Conservation (phyloP, 2,113 vertebrate genomes). For the Alectura lathami region DNA sequence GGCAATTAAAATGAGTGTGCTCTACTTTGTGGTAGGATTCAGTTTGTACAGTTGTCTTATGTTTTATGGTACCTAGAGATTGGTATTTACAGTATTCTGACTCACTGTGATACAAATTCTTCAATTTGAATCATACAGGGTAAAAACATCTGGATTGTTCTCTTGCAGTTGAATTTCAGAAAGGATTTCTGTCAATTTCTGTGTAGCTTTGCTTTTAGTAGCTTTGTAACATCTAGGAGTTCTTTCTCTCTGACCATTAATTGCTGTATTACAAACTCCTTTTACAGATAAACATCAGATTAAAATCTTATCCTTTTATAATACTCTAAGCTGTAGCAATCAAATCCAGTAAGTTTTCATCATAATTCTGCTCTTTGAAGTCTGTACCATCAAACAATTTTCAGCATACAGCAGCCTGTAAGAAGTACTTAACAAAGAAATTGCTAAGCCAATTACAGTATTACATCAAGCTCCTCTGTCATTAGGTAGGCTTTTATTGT, state of each 20-base stretch:
- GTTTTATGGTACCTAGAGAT: neutral
- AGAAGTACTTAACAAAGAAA: neutral
- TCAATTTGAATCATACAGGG: neutral
- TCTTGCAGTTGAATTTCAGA: neutral
- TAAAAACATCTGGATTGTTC: neutral
- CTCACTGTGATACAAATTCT: neutral
- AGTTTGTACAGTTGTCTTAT: neutral
- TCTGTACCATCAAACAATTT: neutral
- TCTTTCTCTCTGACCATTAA: neutral
- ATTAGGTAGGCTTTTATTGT: neutral
- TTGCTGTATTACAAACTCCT: neutral
- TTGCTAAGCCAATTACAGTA: neutral
- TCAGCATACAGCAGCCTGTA: neutral
- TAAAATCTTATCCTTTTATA: conserved; percentile 7
- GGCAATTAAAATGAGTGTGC: neutral
- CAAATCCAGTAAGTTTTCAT: neutral
- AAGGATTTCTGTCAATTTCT: neutral
- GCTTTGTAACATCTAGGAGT: neutral
- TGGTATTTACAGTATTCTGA: neutral
- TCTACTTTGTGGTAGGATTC: neutral
- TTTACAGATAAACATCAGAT: neutral
- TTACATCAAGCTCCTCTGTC: neutral
- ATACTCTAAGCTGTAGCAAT: neutral
- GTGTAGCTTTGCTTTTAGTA: neutral
- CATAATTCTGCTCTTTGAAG: neutral